A percentile compares a stretch with the other conserved stretches of the same genome.
Evolutionary conservation across 2,888 invertebrate species (phyloP).

Genomic region (Drosophila pegasa): DNA sequence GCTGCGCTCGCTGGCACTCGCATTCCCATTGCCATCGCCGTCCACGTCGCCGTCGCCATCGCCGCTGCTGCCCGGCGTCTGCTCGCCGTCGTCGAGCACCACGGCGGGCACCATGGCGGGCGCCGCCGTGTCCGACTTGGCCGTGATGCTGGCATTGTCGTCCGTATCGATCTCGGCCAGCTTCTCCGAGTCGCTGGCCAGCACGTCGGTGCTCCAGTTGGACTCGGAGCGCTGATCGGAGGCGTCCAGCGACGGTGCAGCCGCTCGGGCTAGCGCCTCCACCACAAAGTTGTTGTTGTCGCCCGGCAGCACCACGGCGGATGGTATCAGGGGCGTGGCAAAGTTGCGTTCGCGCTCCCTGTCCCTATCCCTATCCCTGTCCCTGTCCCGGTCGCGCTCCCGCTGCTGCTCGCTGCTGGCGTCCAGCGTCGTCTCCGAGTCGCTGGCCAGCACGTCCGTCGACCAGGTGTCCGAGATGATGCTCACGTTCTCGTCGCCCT

Average conservation of each 20-base stretch:
- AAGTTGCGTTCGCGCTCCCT: slow-evolving; percentile 84
- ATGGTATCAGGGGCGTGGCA: slow-evolving; percentile 85
- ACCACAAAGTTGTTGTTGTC: slow-evolving; percentile 84
- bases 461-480: slow-evolving; percentile 99
- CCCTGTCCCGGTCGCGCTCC: slow-evolving; percentile 88
- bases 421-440: slow-evolving; percentile 95
- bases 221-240: slow-evolving; percentile 97
- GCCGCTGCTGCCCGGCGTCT: slow-evolving; percentile 78
- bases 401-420: slow-evolving; percentile 85
- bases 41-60: slow-evolving; percentile 58
- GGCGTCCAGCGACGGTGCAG: slow-evolving; percentile 87
- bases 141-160: slow-evolving; percentile 88
- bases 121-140: slow-evolving; percentile 90
- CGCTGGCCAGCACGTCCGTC: slow-evolving; percentile 98
- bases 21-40: slow-evolving; percentile 58
- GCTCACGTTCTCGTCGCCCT: slow-evolving; percentile 97
- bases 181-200: slow-evolving; percentile 96
- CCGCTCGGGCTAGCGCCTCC: slow-evolving; percentile 78
- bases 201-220: slow-evolving; percentile 98
- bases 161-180: slow-evolving; percentile 92
- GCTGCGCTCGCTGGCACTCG: slow-evolving; percentile 80
- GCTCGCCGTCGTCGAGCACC: slow-evolving; percentile 68
- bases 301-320: slow-evolving; percentile 85
- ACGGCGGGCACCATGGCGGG: slow-evolving; percentile 37
- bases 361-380: slow-evolving; percentile 86